Base-by-base conservation (phyloP, 2,888 invertebrate genomes). In the Zygaena filipendulae region DNA sequence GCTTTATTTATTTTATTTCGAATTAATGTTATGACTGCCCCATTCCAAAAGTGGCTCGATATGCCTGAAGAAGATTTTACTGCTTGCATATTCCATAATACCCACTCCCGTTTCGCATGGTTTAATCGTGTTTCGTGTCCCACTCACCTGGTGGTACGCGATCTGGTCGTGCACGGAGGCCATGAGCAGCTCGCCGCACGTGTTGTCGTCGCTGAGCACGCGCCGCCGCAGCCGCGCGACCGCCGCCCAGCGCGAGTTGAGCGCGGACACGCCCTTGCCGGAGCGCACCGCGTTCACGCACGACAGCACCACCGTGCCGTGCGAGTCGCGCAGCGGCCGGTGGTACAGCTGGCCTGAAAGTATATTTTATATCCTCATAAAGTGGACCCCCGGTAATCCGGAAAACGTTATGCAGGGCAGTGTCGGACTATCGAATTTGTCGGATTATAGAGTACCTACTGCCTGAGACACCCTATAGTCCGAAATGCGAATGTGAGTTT, bases 221-320 rank as follows among this genome's bases (percentile, higher is more conserved):
- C 94, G 88, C 43, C 93, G 88, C 28, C 90, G 84, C 10, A 95
- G 82, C 59, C 96, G 92, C 43, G 88, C 87, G 30, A 96, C 84
- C 0, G 95, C 90, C 39, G 94, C 79, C 98, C 98, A 98, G 40
- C 95, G 87, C 7, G 95, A 91, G 59, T 95, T 95, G 23, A 96
- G 74, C 13, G 95, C 91, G 2, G 95, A 92, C 8, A 97, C 89
- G 14, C 87, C 82, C 71, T 97, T 97, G 19, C 90, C 88, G 11
- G 90, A 90, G 53, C 87, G 86, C 4, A 84, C 84, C 26, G 71
- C 60, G 52, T 92, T 92, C 36, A 96, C 88, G 42, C 94, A 92
- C 19, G 92, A 92, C 23, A 99, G 79, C 3, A 98, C 94, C 19
- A 95, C 86, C 1, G 95, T 95, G 23, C 97, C 97, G 58, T 93